phyloP scores from a whole-genome alignment of 2,797 vertebrate species.

The Gastrophryne carolinensis region DNA sequence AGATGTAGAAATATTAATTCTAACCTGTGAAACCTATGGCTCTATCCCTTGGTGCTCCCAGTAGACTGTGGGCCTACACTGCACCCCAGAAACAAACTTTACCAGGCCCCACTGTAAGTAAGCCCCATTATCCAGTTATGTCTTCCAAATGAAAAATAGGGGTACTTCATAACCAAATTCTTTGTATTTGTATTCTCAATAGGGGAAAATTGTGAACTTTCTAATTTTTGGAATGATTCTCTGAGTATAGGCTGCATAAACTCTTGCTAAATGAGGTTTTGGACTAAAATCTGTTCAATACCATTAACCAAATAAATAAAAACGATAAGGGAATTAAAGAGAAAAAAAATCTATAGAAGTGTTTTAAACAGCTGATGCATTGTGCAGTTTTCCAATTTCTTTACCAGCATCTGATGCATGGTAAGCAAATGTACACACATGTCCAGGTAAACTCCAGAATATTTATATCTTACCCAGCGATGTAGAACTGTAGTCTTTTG shows the following conservation, averaged over 20 bases:
- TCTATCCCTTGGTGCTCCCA: no score
- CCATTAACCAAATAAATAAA: conserved; percentile 52
- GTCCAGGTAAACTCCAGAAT: not conserved
- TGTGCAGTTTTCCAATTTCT: conserved; percentile 48
- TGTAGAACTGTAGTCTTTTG: not conserved
- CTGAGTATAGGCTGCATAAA: conserved; percentile 34
- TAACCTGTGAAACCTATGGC: no score
- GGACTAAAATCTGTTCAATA: conserved; percentile 52
- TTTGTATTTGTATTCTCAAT: not conserved
- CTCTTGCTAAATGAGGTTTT: conserved; percentile 50
- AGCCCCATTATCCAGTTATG: no score
- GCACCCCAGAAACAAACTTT: no score
- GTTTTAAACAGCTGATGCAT: conserved; percentile 50
- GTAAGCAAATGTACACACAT: conserved; percentile 36
- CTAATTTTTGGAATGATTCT: not conserved
- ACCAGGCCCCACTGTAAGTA: no score
- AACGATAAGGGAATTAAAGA: conserved; percentile 52
- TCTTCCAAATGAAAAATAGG: no score
- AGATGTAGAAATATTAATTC: no score
- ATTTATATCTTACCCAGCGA: not conserved
- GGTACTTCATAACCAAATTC: not conserved
- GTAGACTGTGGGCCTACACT: no score
- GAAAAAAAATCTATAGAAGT: conserved; percentile 52
- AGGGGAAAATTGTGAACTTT: not conserved
- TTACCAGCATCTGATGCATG: conserved; percentile 34